phyloP scores from a whole-genome alignment of 2,888 invertebrate genomes.

The Thymelicus lineola region DNA sequence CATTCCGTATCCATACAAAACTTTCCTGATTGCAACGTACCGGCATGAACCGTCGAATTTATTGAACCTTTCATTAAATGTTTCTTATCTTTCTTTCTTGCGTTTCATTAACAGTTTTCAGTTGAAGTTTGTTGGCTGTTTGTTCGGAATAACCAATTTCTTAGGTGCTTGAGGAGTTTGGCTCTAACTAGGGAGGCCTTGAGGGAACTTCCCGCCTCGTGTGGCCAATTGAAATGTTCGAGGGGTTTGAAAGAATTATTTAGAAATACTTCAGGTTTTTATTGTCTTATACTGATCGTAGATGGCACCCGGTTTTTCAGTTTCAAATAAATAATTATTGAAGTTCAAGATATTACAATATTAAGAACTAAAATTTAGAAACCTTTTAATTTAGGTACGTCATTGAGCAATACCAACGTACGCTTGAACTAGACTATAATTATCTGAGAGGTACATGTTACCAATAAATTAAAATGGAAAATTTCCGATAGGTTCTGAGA shows the following conservation, averaged over 20 bases:
- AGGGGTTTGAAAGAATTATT: slow-evolving; percentile 22
- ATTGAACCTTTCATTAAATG: slow-evolving; percentile 10
- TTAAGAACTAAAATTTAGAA: too few relatives aligned
- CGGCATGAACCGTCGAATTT: slow-evolving; percentile 9
- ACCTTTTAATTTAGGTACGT: too few relatives aligned
- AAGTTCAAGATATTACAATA: too few relatives aligned
- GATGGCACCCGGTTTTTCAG: too few relatives aligned
- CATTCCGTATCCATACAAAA: slow-evolving; percentile 16
- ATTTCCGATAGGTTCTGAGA: too few relatives aligned
- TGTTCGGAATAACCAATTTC: slow-evolving; percentile 34
- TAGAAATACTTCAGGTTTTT: neutral
- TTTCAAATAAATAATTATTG: too few relatives aligned
- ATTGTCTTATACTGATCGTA: too few relatives aligned
- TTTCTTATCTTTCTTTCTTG: slow-evolving; percentile 16
- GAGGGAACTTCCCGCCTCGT: slow-evolving; percentile 18
- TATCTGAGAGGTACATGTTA: too few relatives aligned
- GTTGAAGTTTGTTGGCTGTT: slow-evolving; percentile 17
- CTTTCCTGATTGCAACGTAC: slow-evolving; percentile 17
- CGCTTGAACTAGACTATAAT: too few relatives aligned
- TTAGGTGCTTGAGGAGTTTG: slow-evolving; percentile 19
- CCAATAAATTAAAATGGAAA: too few relatives aligned
- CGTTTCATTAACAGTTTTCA: slow-evolving; percentile 34
- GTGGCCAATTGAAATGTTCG: slow-evolving; percentile 8
- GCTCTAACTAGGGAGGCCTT: slow-evolving; percentile 22
- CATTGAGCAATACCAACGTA: too few relatives aligned